Conservation (phyloP, 2,888 invertebrate species). For the Zhuqinia jingwanae region DNA sequence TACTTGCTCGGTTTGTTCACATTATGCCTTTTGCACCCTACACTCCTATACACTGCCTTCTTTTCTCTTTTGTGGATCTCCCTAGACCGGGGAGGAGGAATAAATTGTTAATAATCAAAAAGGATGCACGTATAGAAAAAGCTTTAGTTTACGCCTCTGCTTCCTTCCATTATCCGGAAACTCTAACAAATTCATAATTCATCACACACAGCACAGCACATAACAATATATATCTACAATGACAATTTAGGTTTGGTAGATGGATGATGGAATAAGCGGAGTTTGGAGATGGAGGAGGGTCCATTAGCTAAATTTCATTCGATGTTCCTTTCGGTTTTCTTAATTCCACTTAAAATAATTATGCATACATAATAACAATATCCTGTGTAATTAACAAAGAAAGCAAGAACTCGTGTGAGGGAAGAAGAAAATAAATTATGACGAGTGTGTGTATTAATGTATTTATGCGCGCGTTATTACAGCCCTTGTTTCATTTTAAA, state of each 20-base stretch:
- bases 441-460: neutral
- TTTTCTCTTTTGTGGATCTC: constrained; percentile 17
- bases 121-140: neutral
- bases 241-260: constrained; percentile 35
- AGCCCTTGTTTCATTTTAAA: constrained; percentile 9
- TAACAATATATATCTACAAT: no score
- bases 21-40: neutral
- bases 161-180: neutral
- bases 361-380: constrained; percentile 49
- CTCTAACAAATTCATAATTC: constrained; percentile 49
- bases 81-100: neutral
- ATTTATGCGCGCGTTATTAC: neutral
- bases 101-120: constrained; percentile 36
- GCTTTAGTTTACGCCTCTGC: neutral
- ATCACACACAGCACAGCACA: neutral
- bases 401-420: constrained; percentile 35
- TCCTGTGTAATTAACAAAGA: constrained; percentile 52
- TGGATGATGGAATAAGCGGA: no score
- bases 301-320: constrained; percentile 68
- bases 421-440: neutral
- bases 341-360: constrained; percentile 59
- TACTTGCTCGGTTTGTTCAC: neutral
- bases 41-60: neutral
- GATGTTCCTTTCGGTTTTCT: neutral
- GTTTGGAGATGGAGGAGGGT: constrained; percentile 17